These are phyloP conservation scores for Oxycera nigricornis DNA, from an alignment of 2,888 invertebrate genomes.

Conservation along the genomic window DNA sequence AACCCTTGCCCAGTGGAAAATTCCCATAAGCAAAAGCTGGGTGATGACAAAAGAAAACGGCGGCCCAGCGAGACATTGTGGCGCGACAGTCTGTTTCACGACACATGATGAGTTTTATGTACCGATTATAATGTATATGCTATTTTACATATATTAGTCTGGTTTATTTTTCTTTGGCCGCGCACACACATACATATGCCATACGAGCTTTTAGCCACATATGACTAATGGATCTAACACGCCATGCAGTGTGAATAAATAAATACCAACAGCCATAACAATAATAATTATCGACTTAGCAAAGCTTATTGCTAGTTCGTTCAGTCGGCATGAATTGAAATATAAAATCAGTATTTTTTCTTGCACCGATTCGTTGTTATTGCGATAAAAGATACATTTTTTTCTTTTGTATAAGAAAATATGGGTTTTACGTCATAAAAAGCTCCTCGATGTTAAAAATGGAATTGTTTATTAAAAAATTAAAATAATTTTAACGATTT, in stretches of 20 bases:
- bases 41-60: not conserved
- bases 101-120: conserved; percentile 1
- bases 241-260: not conserved
- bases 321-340: too few species aligned
- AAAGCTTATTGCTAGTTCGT: not conserved
- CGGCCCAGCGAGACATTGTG: not conserved
- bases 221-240: not conserved
- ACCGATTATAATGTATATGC: not conserved
- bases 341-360: too few species aligned
- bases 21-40: not conserved
- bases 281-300: not conserved
- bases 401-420: too few species aligned
- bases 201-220: not conserved
- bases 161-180: not conserved
- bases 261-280: not conserved
- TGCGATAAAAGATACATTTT: too few species aligned
- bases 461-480: too few species aligned
- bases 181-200: not conserved
- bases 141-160: not conserved
- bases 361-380: too few species aligned
- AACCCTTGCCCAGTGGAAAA: not conserved
- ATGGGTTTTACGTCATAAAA: too few species aligned
- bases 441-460: too few species aligned
- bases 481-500: too few species aligned
- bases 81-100: not conserved